phyloP scores from a whole-genome alignment of 2,797 vertebrate species.

The Gymnopithys bicolor region DNA sequence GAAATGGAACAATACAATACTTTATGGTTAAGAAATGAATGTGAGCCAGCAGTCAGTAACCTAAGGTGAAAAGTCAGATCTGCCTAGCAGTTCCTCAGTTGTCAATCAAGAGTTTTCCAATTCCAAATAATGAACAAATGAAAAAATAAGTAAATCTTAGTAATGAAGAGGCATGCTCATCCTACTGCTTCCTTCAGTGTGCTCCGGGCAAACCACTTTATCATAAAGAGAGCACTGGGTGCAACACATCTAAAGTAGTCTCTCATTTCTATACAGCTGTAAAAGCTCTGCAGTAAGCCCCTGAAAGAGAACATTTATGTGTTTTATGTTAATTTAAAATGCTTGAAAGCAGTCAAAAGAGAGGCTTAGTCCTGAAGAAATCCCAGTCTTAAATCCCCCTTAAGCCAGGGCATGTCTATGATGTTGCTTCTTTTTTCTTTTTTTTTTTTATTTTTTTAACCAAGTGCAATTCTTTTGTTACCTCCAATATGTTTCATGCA shows the following conservation, averaged over 20 bases:
- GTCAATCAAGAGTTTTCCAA: constrained; percentile 18
- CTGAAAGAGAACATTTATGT: constrained; percentile 49
- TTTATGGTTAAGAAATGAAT: constrained; percentile 68
- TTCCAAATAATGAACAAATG: constrained; percentile 15
- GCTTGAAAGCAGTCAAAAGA: constrained; percentile 61
- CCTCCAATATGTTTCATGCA: constrained; percentile 27
- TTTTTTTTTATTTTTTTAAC: not conserved
- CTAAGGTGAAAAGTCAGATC: constrained; percentile 70
- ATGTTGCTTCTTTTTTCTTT: not conserved
- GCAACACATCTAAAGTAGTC: constrained; percentile 26
- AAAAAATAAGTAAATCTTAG: not conserved
- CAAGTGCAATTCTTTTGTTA: constrained; percentile 1
- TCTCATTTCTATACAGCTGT: constrained; percentile 57
- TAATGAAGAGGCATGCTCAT: not conserved
- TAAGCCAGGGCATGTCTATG: constrained; percentile 53
- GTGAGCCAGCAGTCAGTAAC: constrained; percentile 65
- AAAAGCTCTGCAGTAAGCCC: constrained; percentile 51
- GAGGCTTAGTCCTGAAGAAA: constrained; percentile 50
- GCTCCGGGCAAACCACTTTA: not conserved
- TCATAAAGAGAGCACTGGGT: not conserved
- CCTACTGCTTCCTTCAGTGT: not conserved
- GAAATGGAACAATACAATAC: constrained; percentile 74
- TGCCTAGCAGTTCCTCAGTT: constrained; percentile 54
- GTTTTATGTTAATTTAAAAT: constrained; percentile 66
- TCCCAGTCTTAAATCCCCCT: constrained; percentile 31